Percentiles rank a stretch among this genome's conserved stretches.
Evolutionary conservation across 53 echinoderm and acorn worm genomes (phyloP).

Genomic region (Crossaster papposus): DNA sequence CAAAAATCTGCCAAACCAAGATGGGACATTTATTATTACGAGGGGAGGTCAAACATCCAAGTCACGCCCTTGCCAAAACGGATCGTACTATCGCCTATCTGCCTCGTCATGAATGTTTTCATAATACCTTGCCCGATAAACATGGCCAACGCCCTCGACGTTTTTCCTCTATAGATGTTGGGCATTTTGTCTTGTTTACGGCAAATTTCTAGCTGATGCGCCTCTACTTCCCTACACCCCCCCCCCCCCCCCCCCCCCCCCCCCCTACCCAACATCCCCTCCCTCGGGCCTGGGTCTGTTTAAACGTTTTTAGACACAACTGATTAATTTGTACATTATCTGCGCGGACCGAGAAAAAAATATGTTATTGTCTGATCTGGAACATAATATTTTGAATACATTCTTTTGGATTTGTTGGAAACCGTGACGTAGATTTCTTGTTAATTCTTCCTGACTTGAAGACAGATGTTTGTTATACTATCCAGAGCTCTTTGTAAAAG

Average conservation of each 20-base stretch:
- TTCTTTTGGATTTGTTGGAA: neutral
- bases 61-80: neutral
- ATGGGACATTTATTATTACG: neutral
- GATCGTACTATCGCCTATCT: neutral
- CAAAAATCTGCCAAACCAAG: neutral
- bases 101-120: conserved; percentile 2
- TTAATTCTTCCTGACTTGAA: too few species aligned
- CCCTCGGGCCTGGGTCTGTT: too few species aligned
- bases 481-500: too few species aligned
- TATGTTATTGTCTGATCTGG: too few species aligned
- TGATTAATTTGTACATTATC: too few species aligned
- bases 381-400: too few species aligned
- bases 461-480: too few species aligned
- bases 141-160: neutral
- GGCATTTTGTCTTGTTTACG: neutral
- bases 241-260: too few species aligned
- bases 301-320: too few species aligned
- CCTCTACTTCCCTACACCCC: neutral
- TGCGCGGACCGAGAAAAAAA: too few species aligned
- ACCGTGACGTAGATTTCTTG: neutral
- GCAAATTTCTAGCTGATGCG: neutral
- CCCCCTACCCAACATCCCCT: too few species aligned
- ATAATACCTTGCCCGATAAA: neutral
- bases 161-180: neutral
- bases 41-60: neutral